Percentiles rank a stretch among this genome's conserved stretches.
phyloP scores from a whole-genome alignment of 1,140 invertebrate species.

The Hypsibius dujardini region DNA sequence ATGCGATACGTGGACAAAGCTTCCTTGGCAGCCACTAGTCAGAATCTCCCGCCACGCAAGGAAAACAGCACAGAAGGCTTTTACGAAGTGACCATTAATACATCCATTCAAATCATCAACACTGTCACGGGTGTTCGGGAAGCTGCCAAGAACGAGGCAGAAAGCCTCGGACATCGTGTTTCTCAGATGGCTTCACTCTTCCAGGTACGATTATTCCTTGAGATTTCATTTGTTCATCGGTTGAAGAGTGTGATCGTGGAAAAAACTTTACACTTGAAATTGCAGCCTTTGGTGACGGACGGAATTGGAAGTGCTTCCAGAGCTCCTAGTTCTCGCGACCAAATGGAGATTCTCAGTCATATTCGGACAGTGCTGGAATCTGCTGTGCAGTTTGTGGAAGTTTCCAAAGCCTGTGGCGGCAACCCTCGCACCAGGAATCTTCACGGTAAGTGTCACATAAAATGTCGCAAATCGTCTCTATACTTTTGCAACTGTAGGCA shows the following conservation, averaged over 20 bases:
- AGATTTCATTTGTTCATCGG: too few relatives aligned
- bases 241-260: too few relatives aligned
- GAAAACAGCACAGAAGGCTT: conserved; percentile 43
- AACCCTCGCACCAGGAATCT: conserved; percentile 52
- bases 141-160: conserved; percentile 72
- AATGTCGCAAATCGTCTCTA: conserved; percentile 21
- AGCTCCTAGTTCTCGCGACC: conserved; percentile 69
- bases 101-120: conserved; percentile 25
- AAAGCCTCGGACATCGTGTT: conserved; percentile 73
- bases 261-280: too few relatives aligned
- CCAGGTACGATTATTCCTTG: conserved; percentile 33
- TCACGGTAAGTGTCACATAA: conserved; percentile 19
- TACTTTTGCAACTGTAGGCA: conserved; percentile 38
- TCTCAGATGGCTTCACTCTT: conserved; percentile 61
- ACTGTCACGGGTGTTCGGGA: conserved; percentile 43
- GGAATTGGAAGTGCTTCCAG: conserved; percentile 65
- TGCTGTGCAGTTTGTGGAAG: conserved; percentile 59
- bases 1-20: conserved; percentile 68
- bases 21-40: conserved; percentile 64
- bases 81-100: conserved; percentile 29
- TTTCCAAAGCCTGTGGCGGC: conserved; percentile 72
- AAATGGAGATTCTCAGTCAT: conserved; percentile 71
- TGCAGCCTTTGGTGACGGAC: conserved; percentile 50
- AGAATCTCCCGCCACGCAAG: conserved; percentile 50
- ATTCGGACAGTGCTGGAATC: conserved; percentile 84